phyloP scores from a whole-genome alignment of 2,888 invertebrate genomes.

The Chalcosyrphus nemorum region DNA sequence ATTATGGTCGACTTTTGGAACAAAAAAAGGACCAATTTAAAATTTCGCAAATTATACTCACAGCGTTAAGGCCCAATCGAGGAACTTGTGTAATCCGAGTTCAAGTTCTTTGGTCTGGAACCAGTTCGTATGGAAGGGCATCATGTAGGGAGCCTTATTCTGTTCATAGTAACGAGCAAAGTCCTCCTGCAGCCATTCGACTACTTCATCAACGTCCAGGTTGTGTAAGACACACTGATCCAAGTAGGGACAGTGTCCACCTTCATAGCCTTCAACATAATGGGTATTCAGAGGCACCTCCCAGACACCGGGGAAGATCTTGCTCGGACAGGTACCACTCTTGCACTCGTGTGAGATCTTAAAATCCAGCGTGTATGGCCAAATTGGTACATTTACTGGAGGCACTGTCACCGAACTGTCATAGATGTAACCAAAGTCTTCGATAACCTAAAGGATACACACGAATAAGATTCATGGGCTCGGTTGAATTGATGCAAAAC shows the following conservation, averaged over 20 bases:
- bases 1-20: constrained; percentile 23
- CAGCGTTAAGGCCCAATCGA: constrained; percentile 90
- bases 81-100: constrained; percentile 91
- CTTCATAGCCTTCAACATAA: constrained; percentile 93
- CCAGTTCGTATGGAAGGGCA: constrained; percentile 98
- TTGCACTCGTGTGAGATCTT: constrained; percentile 97
- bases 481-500: constrained; percentile 37
- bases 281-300: constrained; percentile 95
- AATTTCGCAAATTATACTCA: constrained; percentile 82
- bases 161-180: constrained; percentile 92
- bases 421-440: constrained; percentile 96
- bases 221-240: constrained; percentile 96
- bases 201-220: constrained; percentile 89
- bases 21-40: constrained; percentile 8
- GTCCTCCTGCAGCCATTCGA: constrained; percentile 95
- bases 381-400: constrained; percentile 89
- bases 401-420: constrained; percentile 96
- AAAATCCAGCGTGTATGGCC: constrained; percentile 97
- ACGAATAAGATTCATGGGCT: neutral
- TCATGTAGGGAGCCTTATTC: constrained; percentile 95
- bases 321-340: constrained; percentile 94
- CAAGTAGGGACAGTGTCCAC: constrained; percentile 95
- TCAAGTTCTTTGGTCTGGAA: constrained; percentile 94
- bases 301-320: constrained; percentile 96
- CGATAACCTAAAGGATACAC: constrained; percentile 86